A percentile compares a stretch with the other conserved stretches of the same genome.
Evolutionary conservation across 2,888 invertebrate genomes (phyloP).

Genomic region (Tachystola acroxantha): DNA sequence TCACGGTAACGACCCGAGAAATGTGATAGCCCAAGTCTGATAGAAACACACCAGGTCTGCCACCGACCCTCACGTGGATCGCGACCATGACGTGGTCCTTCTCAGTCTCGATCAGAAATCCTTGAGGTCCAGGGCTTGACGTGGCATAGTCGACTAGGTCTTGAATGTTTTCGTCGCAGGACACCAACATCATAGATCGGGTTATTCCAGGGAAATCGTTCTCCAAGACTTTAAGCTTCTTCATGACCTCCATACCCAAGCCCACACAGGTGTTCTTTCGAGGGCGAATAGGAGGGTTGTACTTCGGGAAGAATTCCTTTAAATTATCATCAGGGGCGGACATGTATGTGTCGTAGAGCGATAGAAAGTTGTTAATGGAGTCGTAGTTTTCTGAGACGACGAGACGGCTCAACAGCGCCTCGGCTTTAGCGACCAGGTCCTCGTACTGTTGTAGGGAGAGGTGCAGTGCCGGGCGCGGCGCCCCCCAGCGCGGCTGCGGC

Average conservation of each 20-base stretch:
- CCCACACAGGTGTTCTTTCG: constrained; percentile 95
- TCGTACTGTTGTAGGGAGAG: constrained; percentile 89
- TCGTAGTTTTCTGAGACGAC: constrained; percentile 93
- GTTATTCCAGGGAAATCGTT: constrained; percentile 83
- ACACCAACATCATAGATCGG: constrained; percentile 85
- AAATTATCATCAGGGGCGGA: constrained; percentile 82
- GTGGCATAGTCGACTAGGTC: constrained; percentile 80
- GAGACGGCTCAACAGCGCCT: constrained; percentile 89
- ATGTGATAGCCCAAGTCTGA: constrained; percentile 96
- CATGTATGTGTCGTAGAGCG: constrained; percentile 82
- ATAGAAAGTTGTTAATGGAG: constrained; percentile 91
- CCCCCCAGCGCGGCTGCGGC: constrained; percentile 68
- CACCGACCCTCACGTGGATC: constrained; percentile 85
- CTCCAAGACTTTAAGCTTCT: constrained; percentile 79
- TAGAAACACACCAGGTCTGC: constrained; percentile 86
- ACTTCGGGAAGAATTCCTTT: constrained; percentile 87
- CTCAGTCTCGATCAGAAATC: constrained; percentile 83
- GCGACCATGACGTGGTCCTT: constrained; percentile 94
- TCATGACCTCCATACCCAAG: constrained; percentile 89
- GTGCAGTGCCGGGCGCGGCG: constrained; percentile 79
- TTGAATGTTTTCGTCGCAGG: constrained; percentile 91
- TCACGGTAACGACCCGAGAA: constrained; percentile 90
- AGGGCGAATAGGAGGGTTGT: constrained; percentile 89
- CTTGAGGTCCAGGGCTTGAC: constrained; percentile 78
- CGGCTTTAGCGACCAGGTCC: constrained; percentile 88